Evolutionary conservation across 2,888 invertebrate species (phyloP).

Genomic region (Lasioglossum figueresi): DNA sequence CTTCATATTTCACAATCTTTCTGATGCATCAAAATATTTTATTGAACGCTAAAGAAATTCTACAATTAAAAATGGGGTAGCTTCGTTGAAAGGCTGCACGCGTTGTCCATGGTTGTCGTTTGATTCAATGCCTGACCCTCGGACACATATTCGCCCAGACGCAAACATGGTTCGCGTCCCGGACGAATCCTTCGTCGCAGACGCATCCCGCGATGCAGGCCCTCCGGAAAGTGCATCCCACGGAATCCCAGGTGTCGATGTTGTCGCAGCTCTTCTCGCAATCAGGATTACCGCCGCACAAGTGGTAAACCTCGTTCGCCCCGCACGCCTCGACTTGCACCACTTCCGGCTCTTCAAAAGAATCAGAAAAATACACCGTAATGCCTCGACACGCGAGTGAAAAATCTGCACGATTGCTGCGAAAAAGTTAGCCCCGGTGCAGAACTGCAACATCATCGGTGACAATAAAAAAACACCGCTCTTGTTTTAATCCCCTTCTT

Average conservation of each 20-base stretch:
- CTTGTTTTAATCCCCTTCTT: neutral
- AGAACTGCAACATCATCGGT: neutral
- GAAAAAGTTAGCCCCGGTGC: neutral
- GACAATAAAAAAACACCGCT: neutral
- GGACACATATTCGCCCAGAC: conserved; percentile 57
- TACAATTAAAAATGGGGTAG: neutral
- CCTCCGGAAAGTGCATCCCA: conserved; percentile 57
- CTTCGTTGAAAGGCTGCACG: neutral
- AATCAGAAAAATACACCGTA: neutral
- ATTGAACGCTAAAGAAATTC: neutral
- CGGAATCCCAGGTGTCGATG: conserved; percentile 48
- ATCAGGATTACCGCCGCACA: conserved; percentile 59
- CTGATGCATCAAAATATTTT: neutral
- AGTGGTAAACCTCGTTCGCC: conserved; percentile 57
- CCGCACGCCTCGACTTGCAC: conserved; percentile 39
- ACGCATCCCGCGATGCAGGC: conserved; percentile 70
- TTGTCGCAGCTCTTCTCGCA: conserved; percentile 71
- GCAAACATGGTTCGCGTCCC: conserved; percentile 51
- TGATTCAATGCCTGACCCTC: conserved; percentile 43
- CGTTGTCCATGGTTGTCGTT: neutral
- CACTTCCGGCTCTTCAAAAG: conserved; percentile 26
- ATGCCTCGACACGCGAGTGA: neutral
- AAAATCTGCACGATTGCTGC: neutral
- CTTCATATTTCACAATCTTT: too few relatives aligned
- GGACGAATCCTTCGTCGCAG: conserved; percentile 64